Conservation (phyloP, 1,140 invertebrate genomes). For the Brachionus paranguensis region DNA sequence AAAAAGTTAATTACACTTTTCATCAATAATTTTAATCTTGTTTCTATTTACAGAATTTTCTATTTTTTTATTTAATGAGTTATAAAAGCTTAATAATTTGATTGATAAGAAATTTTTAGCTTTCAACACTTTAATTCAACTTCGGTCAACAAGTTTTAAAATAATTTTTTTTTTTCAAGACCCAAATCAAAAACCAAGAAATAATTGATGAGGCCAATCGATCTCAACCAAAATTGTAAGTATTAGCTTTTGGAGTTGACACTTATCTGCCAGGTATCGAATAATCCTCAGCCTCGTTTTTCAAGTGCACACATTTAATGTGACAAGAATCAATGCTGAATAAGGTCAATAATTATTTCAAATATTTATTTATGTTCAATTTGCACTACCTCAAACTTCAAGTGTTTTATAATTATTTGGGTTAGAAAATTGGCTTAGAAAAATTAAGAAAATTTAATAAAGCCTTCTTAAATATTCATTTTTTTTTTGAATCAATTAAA, state of each 20-base stretch:
- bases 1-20: neutral
- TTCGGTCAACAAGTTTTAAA: neutral
- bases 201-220: constrained; percentile 18
- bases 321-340: neutral
- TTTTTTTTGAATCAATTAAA: neutral
- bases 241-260: neutral
- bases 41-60: neutral
- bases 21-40: neutral
- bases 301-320: neutral
- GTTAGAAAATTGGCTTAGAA: constrained; percentile 21
- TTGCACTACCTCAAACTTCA: neutral
- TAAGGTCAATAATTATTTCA: constrained; percentile 28
- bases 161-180: constrained; percentile 1
- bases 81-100: neutral
- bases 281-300: neutral
- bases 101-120: neutral
- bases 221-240: constrained; percentile 19
- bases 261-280: constrained; percentile 3
- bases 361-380: constrained; percentile 5
- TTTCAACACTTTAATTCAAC: neutral
- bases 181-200: constrained; percentile 3
- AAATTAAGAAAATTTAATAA: constrained; percentile 19
- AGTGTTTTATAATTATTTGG: constrained; percentile 26
- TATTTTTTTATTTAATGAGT: neutral
- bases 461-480: neutral